Conservation (phyloP, 2,797 vertebrate species). For the Bovichtus diacanthus region DNA sequence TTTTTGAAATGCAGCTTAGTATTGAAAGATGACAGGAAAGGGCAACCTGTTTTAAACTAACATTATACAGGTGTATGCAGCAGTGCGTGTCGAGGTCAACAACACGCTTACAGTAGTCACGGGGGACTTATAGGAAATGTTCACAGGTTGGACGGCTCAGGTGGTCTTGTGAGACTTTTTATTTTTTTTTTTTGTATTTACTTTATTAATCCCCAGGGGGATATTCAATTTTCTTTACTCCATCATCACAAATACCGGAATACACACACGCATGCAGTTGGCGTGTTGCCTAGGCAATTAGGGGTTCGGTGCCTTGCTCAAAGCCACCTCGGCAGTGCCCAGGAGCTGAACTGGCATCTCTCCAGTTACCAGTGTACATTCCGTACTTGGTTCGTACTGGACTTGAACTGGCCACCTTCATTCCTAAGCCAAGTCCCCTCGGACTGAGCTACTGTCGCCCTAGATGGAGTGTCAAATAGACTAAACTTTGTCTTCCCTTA, state of each 20-base stretch:
- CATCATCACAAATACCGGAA: not conserved
- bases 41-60: not conserved
- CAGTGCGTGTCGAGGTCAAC: constrained; percentile 9
- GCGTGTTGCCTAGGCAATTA: no score
- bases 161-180: no score
- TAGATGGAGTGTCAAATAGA: not conserved
- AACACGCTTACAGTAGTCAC: not conserved
- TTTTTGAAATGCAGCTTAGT: constrained; percentile 14
- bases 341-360: not conserved
- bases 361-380: not conserved
- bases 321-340: no score
- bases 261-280: not conserved
- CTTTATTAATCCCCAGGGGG: no score
- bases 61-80: not conserved
- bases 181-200: no score
- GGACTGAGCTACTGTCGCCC: not conserved
- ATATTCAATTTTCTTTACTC: no score
- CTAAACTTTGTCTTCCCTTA: constrained; percentile 12
- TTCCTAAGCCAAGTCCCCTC: not conserved
- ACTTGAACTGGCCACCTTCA: not conserved
- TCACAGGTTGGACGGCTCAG: no score
- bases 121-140: not conserved
- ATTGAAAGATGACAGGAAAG: not conserved
- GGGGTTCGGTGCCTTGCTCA: not conserved
- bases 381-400: not conserved